A percentile compares a stretch with the other conserved stretches of the same genome.
phyloP scores from a whole-genome alignment of 2,113 vertebrate species.

The Microcebus ravelobensis region DNA sequence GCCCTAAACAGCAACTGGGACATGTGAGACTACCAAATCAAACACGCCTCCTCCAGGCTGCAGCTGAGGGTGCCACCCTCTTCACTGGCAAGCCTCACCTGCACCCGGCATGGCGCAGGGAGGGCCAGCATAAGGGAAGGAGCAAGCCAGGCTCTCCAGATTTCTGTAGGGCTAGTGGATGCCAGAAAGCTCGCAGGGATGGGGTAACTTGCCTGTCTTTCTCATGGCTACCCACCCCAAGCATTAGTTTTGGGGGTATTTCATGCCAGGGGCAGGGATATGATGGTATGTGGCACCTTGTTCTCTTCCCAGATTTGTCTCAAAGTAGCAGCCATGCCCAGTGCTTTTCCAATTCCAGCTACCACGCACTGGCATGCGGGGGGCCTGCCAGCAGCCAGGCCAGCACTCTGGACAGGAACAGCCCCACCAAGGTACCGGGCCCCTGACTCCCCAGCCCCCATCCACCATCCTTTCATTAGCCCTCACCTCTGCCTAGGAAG shows the following conservation, averaged over 20 bases:
- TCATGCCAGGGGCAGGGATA: background rate
- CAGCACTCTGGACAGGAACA: constrained; percentile 93
- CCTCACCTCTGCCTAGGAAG: background rate
- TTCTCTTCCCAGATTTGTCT: constrained; percentile 90
- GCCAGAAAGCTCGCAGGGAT: background rate
- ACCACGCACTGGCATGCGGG: constrained; percentile 94
- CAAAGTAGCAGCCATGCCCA: constrained; percentile 90
- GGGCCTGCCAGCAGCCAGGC: constrained; percentile 91
- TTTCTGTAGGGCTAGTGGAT: background rate
- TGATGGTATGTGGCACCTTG: constrained; percentile 85
- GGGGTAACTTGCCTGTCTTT: background rate
- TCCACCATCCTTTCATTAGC: background rate
- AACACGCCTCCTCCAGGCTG: background rate
- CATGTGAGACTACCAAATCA: background rate
- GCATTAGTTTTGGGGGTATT: background rate
- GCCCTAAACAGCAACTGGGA: background rate
- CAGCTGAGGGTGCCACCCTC: background rate
- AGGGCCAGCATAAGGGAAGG: background rate
- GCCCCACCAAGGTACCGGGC: constrained; percentile 92
- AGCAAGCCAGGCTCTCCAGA: background rate
- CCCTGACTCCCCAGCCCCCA: constrained; percentile 47
- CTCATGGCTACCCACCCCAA: background rate
- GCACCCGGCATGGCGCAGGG: background rate
- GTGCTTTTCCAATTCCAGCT: constrained; percentile 96
- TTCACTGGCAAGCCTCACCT: background rate